Conservation (phyloP, 2,797 vertebrate species). For the Spondyliosoma cantharus region DNA sequence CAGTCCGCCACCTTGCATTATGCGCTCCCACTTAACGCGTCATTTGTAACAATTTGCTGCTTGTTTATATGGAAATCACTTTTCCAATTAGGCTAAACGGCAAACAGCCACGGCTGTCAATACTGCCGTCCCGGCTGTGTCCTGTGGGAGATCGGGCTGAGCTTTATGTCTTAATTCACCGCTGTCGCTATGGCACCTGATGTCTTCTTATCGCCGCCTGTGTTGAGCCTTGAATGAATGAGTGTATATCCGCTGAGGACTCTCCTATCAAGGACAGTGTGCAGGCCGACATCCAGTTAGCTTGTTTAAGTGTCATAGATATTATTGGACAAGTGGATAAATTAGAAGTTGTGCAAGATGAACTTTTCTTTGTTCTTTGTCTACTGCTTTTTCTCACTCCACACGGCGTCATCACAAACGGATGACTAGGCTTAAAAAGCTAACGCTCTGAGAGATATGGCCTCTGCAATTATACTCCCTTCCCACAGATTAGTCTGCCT, state of each 20-base stretch:
- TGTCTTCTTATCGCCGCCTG: constrained; percentile 18
- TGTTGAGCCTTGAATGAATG: constrained; percentile 34
- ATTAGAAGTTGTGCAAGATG: constrained; percentile 51
- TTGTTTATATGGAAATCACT: constrained; percentile 79
- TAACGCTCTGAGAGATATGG: constrained; percentile 65
- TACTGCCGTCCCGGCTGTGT: constrained; percentile 42
- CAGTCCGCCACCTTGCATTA: constrained; percentile 59
- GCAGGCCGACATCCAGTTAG: constrained; percentile 29
- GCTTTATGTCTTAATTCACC: constrained; percentile 50
- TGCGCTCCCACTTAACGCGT: constrained; percentile 52
- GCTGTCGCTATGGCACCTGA: background rate
- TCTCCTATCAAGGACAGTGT: constrained; percentile 36
- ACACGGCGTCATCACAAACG: constrained; percentile 62
- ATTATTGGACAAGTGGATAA: constrained; percentile 49
- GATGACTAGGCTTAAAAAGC: constrained; percentile 67
- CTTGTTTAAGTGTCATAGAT: constrained; percentile 37
- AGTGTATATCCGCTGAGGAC: constrained; percentile 16
- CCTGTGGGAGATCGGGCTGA: constrained; percentile 3
- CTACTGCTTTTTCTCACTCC: background rate
- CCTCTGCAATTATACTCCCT: constrained; percentile 71
- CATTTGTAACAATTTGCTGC: constrained; percentile 77
- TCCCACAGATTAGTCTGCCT: constrained; percentile 71
- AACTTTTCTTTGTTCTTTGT: constrained; percentile 60
- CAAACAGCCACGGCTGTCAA: constrained; percentile 54
- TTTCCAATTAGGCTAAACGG: constrained; percentile 67